A percentile compares a stretch with the other conserved stretches of the same genome.
phyloP scores from a whole-genome alignment of 2,797 vertebrate genomes.

The Furcifer pardalis region DNA sequence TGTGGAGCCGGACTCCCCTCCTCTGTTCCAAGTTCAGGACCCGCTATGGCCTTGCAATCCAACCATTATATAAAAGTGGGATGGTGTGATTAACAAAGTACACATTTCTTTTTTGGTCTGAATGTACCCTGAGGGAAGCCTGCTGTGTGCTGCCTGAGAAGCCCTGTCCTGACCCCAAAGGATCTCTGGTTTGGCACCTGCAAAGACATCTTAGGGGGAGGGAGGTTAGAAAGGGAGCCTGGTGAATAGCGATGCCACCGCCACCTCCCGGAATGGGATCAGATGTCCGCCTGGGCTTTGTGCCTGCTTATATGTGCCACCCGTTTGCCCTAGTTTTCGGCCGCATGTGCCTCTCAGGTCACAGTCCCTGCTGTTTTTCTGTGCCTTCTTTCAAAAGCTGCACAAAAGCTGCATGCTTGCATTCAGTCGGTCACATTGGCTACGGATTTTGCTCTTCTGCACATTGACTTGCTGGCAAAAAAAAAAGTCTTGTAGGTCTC shows the following conservation, averaged over 20 bases:
- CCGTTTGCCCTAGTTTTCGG: conserved; percentile 19
- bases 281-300: background rate
- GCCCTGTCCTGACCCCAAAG: background rate
- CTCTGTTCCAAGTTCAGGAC: background rate
- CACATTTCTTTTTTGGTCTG: background rate
- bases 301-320: background rate
- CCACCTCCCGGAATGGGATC: background rate
- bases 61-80: background rate
- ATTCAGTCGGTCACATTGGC: background rate
- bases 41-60: background rate
- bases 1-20: background rate
- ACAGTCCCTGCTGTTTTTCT: conserved; percentile 7
- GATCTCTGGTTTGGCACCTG: background rate
- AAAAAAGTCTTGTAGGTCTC: background rate
- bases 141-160: background rate
- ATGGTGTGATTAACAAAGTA: background rate
- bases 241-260: background rate
- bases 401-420: background rate
- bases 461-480: background rate
- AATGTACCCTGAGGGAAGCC: background rate
- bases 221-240: background rate
- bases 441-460: background rate
- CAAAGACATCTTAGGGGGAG: background rate
- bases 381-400: background rate
- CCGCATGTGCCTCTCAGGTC: conserved; percentile 5